Percentiles rank a stretch among this genome's conserved stretches.
These are phyloP conservation scores for Linnaemya vulpina DNA, from an alignment of 2,888 invertebrate genomes.

Conservation along the genomic window DNA sequence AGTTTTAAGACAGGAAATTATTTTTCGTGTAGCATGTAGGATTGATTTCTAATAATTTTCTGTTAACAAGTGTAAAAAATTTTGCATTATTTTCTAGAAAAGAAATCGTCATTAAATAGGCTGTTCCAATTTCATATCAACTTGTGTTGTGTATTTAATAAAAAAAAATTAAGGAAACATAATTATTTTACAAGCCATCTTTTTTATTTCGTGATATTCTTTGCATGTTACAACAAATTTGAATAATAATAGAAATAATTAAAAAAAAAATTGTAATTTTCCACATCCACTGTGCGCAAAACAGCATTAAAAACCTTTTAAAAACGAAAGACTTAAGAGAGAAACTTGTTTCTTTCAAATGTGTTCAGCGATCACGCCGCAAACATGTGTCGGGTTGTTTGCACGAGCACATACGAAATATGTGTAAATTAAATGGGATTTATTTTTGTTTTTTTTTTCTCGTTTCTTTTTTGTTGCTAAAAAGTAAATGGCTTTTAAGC, in stretches of 20 bases:
- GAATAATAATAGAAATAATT: too few species aligned
- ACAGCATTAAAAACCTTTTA: neutral
- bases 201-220: neutral
- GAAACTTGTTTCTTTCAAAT: slow-evolving; percentile 74
- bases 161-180: neutral
- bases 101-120: too few species aligned
- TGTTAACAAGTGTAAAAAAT: too few species aligned
- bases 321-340: slow-evolving; percentile 71
- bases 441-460: slow-evolving; percentile 28
- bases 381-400: slow-evolving; percentile 5
- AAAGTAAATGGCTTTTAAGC: slow-evolving; percentile 51
- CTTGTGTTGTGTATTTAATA: neutral
- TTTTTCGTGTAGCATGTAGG: too few species aligned
- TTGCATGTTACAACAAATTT: neutral
- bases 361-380: slow-evolving; percentile 4
- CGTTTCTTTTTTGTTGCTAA: slow-evolving; percentile 51
- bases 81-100: too few species aligned
- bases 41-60: too few species aligned
- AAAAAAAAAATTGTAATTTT: neutral
- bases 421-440: slow-evolving; percentile 28
- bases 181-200: neutral
- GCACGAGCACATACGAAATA: neutral
- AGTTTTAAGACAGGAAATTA: too few species aligned
- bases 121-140: too few species aligned
- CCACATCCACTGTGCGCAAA: slow-evolving; percentile 10